A percentile compares a stretch with the other conserved stretches of the same genome.
phyloP scores from a whole-genome alignment of 1,140 invertebrate species.

The Panagrolaimus sp. region DNA sequence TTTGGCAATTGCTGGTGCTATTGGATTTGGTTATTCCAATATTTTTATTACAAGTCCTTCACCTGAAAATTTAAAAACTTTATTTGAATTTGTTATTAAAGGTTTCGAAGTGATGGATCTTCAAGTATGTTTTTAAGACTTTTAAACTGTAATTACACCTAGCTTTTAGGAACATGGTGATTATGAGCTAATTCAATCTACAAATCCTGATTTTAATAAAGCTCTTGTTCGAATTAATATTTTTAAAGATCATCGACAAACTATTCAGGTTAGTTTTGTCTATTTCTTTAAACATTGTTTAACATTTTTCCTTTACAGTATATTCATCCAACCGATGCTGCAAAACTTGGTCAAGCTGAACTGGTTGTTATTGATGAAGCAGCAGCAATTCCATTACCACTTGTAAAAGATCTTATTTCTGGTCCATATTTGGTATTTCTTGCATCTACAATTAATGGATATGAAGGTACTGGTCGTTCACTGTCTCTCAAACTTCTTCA shows the following conservation, averaged over 20 bases:
- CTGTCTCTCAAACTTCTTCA: conserved; percentile 88
- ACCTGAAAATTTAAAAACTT: conserved; percentile 93
- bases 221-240: conserved; percentile 88
- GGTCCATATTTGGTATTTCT: conserved; percentile 75
- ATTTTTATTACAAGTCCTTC: conserved; percentile 95
- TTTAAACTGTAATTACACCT: conserved; percentile 14
- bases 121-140: conserved; percentile 58
- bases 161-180: conserved; percentile 78
- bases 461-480: conserved; percentile 94
- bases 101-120: conserved; percentile 89
- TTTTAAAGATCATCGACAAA: conserved; percentile 82
- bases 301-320: conserved; percentile 66
- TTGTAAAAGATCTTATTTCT: conserved; percentile 65
- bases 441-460: conserved; percentile 93
- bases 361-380: conserved; percentile 95
- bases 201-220: conserved; percentile 84
- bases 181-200: conserved; percentile 89
- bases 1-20: conserved; percentile 71
- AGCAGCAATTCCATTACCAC: conserved; percentile 89
- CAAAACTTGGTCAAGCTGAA: conserved; percentile 82
- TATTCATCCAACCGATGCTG: conserved; percentile 83
- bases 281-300: conserved; percentile 29
- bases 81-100: conserved; percentile 96
- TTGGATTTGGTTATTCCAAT: conserved; percentile 80
- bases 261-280: conserved; percentile 71